Conservation (phyloP, 2,797 vertebrate genomes). For the Odontamblyopus rebecca region DNA sequence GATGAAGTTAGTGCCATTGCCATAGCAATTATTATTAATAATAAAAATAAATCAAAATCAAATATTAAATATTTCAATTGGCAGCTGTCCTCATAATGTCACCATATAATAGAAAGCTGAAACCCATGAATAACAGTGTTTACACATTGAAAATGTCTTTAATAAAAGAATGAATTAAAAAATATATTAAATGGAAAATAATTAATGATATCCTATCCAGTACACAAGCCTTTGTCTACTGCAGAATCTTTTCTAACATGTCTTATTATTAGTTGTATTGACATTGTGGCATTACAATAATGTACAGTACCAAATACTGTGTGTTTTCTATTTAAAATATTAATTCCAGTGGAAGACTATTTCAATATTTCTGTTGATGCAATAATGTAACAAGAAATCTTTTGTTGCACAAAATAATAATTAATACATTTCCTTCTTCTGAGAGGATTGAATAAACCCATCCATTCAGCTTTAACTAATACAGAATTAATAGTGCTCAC, state of each 20-base stretch:
- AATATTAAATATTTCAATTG: no score
- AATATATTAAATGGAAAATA: no score
- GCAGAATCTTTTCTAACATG: neutral
- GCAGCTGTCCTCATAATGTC: no score
- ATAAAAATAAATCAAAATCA: no score
- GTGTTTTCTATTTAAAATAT: neutral
- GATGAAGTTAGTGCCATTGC: no score
- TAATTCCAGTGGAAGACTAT: constrained; percentile 22
- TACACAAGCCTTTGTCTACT: neutral
- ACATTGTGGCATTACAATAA: neutral
- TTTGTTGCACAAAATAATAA: constrained; percentile 54
- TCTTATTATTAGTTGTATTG: no score
- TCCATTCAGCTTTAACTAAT: constrained; percentile 91
- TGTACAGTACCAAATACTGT: neutral
- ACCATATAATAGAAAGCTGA: no score
- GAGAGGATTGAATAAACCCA: constrained; percentile 73
- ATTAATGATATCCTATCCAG: no score
- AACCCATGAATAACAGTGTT: no score
- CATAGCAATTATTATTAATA: no score
- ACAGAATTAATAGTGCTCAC: constrained; percentile 95
- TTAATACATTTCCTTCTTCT: constrained; percentile 66
- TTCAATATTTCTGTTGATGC: constrained; percentile 39
- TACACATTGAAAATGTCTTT: no score
- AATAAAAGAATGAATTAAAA: no score
- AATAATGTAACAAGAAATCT: constrained; percentile 51